Conservation (phyloP, 37 sponge, comb jelly and placozoan species). For the Halichondria panicea region DNA sequence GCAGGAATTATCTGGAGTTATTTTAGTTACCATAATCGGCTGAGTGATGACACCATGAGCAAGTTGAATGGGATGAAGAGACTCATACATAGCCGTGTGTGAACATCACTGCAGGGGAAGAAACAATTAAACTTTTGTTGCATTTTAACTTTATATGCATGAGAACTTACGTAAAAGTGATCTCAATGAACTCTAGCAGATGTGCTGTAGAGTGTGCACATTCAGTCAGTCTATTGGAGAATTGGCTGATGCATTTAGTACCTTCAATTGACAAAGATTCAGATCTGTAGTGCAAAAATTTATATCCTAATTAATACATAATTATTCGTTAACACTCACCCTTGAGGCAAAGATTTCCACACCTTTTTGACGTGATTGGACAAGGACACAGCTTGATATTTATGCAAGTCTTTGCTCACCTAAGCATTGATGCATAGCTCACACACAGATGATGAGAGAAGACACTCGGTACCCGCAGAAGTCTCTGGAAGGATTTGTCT, state of each 20-base stretch:
- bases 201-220: conserved; percentile 4
- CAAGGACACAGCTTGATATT: not conserved
- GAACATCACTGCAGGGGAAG: conserved; percentile 20
- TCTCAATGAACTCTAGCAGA: conserved; percentile 31
- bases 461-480: conserved; percentile 39
- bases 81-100: conserved; percentile 26
- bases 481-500: conserved; percentile 68
- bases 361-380: not conserved
- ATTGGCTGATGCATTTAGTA: not conserved
- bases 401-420: conserved; percentile 22
- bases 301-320: not conserved
- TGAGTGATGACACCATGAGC: conserved; percentile 41
- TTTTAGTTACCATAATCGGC: conserved; percentile 58
- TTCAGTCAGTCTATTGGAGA: conserved; percentile 3
- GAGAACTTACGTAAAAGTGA: conserved; percentile 24
- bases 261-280: not conserved
- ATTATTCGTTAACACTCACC: not conserved
- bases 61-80: conserved; percentile 59
- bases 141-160: not conserved
- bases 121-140: not conserved
- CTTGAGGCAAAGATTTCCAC: not conserved
- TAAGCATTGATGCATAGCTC: not conserved
- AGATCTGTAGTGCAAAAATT: not conserved
- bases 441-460: not conserved
- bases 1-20: not conserved